Evolutionary conservation across 2,888 invertebrate genomes (phyloP).

Genomic region (Xestia rhomboidea): DNA sequence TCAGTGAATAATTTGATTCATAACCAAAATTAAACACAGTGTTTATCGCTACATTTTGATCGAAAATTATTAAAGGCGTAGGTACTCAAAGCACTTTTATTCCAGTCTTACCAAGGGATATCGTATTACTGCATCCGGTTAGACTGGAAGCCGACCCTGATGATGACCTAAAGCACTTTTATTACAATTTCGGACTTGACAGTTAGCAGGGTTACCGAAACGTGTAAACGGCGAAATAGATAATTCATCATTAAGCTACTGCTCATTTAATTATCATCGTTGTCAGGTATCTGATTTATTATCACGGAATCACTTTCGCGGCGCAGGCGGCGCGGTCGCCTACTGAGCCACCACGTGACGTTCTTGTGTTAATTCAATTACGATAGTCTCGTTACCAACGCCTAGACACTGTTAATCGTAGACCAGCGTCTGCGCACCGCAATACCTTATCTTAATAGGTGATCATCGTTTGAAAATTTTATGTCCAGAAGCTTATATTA

Average conservation of each 20-base stretch:
- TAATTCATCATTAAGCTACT: slow-evolving; percentile 47
- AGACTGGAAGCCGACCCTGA: too few relatives aligned
- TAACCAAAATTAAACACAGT: not conserved
- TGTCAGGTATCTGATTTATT: slow-evolving; percentile 73
- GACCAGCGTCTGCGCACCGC: slow-evolving; percentile 40
- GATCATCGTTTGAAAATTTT: slow-evolving; percentile 43
- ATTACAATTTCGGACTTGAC: slow-evolving; percentile 3
- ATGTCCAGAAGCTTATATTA: slow-evolving; percentile 22
- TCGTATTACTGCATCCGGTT: too few relatives aligned
- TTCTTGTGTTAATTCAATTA: slow-evolving; percentile 72
- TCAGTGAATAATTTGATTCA: slow-evolving; percentile 9
- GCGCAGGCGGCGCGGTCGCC: slow-evolving; percentile 49
- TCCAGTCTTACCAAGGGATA: not conserved
- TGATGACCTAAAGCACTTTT: not conserved
- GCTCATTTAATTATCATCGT: slow-evolving; percentile 65
- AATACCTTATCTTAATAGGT: slow-evolving; percentile 52
- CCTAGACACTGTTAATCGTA: slow-evolving; percentile 57
- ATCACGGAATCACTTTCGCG: slow-evolving; percentile 72
- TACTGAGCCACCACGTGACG: slow-evolving; percentile 64
- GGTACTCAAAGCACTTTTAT: not conserved
- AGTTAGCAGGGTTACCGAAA: not conserved
- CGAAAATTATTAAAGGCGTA: slow-evolving; percentile 3
- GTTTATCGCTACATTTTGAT: slow-evolving; percentile 8
- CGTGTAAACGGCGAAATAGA: slow-evolving; percentile 14
- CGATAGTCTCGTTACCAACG: slow-evolving; percentile 67